These are phyloP conservation scores for Paracanthobrama guichenoti DNA, from an alignment of 2,113 vertebrate genomes.

Conservation along the genomic window DNA sequence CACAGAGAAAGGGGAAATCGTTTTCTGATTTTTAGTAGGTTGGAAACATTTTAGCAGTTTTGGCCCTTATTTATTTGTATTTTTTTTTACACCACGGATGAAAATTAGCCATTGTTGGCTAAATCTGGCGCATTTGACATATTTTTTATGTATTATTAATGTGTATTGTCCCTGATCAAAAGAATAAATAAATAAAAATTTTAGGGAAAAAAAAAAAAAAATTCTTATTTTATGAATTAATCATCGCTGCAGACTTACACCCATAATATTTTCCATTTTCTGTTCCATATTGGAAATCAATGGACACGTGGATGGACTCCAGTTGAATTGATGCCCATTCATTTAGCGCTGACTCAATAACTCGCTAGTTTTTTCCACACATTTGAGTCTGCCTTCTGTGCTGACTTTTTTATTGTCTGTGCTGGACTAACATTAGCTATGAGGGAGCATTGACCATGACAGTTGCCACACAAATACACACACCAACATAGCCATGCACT, in stretches of 20 bases:
- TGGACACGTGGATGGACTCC: constrained; percentile 6
- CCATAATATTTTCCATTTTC: constrained; percentile 5
- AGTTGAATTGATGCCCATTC: constrained; percentile 11
- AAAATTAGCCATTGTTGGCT: no score
- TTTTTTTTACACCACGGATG: no score
- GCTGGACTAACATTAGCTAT: neutral
- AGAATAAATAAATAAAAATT: neutral
- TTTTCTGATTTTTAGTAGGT: neutral
- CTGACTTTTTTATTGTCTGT: neutral
- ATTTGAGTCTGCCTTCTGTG: neutral
- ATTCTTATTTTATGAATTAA: constrained; percentile 1
- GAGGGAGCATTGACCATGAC: constrained; percentile 18
- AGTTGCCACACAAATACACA: neutral
- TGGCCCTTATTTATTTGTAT: neutral
- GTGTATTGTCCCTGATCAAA: no score
- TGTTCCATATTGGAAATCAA: constrained; percentile 16
- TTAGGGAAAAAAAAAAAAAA: no score
- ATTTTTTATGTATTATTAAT: no score
- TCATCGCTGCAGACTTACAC: neutral
- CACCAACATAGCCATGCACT: constrained; percentile 12
- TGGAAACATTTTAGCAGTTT: neutral
- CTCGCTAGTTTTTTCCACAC: neutral
- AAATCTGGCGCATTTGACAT: no score
- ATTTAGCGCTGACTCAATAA: constrained; percentile 14
- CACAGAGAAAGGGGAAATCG: neutral